Base-by-base conservation (phyloP, 2,113 vertebrate species). In the Scomber japonicus region DNA sequence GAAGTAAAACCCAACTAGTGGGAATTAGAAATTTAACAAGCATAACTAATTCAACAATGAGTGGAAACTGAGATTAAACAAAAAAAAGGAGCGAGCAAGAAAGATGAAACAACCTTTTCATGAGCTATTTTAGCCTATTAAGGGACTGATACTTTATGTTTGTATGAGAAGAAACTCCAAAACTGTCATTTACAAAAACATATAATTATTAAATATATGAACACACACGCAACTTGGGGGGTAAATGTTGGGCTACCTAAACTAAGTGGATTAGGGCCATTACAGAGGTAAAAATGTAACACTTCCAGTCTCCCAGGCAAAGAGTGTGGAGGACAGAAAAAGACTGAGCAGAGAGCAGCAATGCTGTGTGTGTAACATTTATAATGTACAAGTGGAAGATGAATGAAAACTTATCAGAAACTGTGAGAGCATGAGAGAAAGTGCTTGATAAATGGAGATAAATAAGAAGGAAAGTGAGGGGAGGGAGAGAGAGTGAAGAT, bases 241-340 rank as follows among this genome's bases (percentile, higher is more conserved):
- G 85, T 81, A 88, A 90, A 87, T 72, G 54, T 66, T 64, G 50
- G 84, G 71, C 74, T 60, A 73, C 70, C 66, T 44, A 30, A 80
- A 40, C 54, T 85, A 88, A 92, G 69, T 48, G 60, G 87, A 91
- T 91, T 87, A 89, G 59, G 35, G 74, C 61, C 78, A 87, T 88
- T 87, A 88, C 67, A 87, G 55, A 59, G 48, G 68, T 30, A 81
- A 81, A 74, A 87, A 85, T 83, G 81, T 64, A 78, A 83, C 3
- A 14, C 51, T 30, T 67, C 63, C 61, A 77, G 53, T 57, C 73
- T 67, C 62, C 31, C 31, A 5, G 49, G 71, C 24, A 54, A 71
- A 59, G 62, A 48, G 48, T 40, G 14, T 15, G 45, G 12, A 63
- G 13, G 17, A 51, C 61, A 59, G 30, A 10, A 46, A 16, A 54